A percentile compares a stretch with the other conserved stretches of the same genome.
These are phyloP conservation scores for Ophion ventricosus DNA, from an alignment of 2,888 invertebrate species.

Conservation along the genomic window DNA sequence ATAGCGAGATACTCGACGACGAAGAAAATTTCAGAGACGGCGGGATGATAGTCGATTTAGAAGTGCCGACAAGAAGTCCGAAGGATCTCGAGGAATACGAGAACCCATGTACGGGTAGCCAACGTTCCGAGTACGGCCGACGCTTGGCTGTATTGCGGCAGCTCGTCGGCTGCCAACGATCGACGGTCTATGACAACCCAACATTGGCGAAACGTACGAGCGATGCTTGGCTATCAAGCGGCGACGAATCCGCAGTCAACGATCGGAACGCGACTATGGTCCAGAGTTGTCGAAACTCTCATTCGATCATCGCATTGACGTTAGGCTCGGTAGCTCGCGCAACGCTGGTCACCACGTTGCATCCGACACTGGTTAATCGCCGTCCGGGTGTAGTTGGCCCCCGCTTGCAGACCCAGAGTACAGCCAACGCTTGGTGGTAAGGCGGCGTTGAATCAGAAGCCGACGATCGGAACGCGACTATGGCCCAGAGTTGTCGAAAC, in stretches of 20 bases:
- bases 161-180: too few species aligned
- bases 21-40: background rate
- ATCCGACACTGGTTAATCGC: slow-evolving; percentile 3
- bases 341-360: background rate
- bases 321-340: background rate
- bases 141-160: too few species aligned
- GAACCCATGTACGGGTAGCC: too few species aligned
- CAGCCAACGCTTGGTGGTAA: slow-evolving; percentile 15
- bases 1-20: slow-evolving; percentile 37
- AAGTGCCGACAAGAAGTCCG: background rate
- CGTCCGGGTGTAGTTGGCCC: background rate
- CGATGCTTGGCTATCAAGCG: too few species aligned
- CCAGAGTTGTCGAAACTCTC: too few species aligned
- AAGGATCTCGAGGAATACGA: background rate
- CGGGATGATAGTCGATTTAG: slow-evolving; percentile 3
- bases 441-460: background rate
- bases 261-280: too few species aligned
- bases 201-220: too few species aligned
- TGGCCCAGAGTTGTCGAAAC: too few species aligned
- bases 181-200: too few species aligned
- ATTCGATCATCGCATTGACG: too few species aligned
- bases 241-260: too few species aligned
- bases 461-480: slow-evolving; percentile 31
- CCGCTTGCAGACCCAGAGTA: background rate
- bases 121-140: too few species aligned